A percentile compares a stretch with the other conserved stretches of the same genome.
These are phyloP conservation scores for Scolopax bukidnonensis DNA, from an alignment of 2,797 vertebrate genomes.

Conservation along the genomic window DNA sequence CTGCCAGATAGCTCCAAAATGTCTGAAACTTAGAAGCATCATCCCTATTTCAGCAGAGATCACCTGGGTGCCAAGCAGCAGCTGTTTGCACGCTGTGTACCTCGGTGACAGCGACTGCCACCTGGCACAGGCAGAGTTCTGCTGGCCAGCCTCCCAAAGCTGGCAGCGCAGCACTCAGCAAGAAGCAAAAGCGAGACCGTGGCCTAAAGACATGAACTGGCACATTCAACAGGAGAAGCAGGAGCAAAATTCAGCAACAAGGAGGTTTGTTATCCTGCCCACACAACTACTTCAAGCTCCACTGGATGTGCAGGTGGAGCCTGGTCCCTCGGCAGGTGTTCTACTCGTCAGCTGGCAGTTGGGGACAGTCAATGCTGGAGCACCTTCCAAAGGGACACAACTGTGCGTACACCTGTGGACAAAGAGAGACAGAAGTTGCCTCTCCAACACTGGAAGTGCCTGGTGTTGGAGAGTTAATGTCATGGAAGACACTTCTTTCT, in stretches of 20 bases:
- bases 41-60: conserved; percentile 84
- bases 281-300: neutral
- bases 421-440: neutral
- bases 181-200: neutral
- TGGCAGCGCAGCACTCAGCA: neutral
- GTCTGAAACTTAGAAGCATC: conserved; percentile 78
- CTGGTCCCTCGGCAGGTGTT: neutral
- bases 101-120: conserved; percentile 81
- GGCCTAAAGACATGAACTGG: neutral
- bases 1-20: conserved; percentile 77
- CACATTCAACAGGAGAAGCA: neutral
- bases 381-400: neutral
- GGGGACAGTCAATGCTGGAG: neutral
- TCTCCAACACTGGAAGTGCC: neutral
- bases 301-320: neutral
- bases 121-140: conserved; percentile 82
- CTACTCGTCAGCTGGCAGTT: neutral
- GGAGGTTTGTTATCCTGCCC: neutral
- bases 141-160: conserved; percentile 24
- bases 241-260: neutral
- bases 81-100: conserved; percentile 82
- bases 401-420: neutral
- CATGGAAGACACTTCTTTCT: neutral
- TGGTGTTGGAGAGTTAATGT: neutral
- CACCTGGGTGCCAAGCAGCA: conserved; percentile 84